Evolutionary conservation across 2,888 invertebrate genomes (phyloP).

Genomic region (Cantharis rufa): DNA sequence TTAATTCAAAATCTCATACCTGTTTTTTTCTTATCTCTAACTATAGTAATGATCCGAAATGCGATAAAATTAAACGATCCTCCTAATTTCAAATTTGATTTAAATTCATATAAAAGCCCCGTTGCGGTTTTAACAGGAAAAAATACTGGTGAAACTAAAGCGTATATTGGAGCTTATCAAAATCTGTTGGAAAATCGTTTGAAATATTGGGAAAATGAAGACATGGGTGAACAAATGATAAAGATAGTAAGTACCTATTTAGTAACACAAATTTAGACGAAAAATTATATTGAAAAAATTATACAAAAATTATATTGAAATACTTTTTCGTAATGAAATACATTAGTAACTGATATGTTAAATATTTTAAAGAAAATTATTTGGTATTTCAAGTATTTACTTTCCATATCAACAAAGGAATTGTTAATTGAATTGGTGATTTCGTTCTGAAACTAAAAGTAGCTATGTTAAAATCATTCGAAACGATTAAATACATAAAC

Average conservation of each 20-base stretch:
- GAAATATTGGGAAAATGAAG: constrained; percentile 34
- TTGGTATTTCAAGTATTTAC: too few species aligned
- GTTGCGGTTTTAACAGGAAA: constrained; percentile 32
- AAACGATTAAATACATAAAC: too few species aligned
- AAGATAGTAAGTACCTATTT: constrained; percentile 47
- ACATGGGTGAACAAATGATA: constrained; percentile 55
- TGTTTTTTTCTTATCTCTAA: constrained; percentile 60
- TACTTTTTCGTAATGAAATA: too few species aligned
- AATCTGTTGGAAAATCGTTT: neutral
- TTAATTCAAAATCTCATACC: constrained; percentile 65
- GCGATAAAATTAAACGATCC: constrained; percentile 54
- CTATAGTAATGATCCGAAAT: constrained; percentile 60
- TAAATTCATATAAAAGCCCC: constrained; percentile 52
- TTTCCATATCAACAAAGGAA: too few species aligned
- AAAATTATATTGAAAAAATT: too few species aligned
- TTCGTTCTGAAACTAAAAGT: too few species aligned
- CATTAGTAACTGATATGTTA: too few species aligned
- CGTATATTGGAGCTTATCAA: neutral
- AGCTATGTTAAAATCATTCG: too few species aligned
- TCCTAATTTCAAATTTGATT: constrained; percentile 57
- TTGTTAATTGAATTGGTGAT: too few species aligned
- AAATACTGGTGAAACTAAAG: neutral
- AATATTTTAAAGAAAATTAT: too few species aligned
- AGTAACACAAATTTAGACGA: neutral
- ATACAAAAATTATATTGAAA: too few species aligned